A percentile compares a stretch with the other conserved stretches of the same genome.
Conservation (phyloP, 2,113 vertebrate genomes). For the Lota lota region DNA sequence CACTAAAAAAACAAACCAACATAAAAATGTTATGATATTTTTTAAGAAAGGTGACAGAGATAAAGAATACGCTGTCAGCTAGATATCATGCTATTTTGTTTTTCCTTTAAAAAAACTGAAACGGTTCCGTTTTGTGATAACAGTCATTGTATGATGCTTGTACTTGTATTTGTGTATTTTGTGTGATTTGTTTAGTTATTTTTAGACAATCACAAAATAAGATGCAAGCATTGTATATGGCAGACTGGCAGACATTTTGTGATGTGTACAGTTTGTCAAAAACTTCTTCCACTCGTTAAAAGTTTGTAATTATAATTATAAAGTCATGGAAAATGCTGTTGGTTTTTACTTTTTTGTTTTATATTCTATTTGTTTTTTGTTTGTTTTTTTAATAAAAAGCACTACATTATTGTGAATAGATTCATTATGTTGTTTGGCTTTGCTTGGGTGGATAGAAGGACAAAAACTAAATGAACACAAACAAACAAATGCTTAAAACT, state of each 20-base stretch:
- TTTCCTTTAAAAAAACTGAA: constrained; percentile 62
- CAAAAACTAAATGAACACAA: too few relatives aligned
- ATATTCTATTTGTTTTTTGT: constrained; percentile 78
- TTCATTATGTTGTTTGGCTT: constrained; percentile 28
- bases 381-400: constrained; percentile 80
- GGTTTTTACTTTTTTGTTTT: constrained; percentile 78
- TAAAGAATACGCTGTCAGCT: constrained; percentile 60
- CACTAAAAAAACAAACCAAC: constrained; percentile 84
- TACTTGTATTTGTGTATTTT: constrained; percentile 81
- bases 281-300: constrained; percentile 78
- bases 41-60: constrained; percentile 61
- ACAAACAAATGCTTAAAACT: too few relatives aligned
- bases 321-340: constrained; percentile 81
- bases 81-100: constrained; percentile 64
- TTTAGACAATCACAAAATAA: constrained; percentile 84
- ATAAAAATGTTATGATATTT: constrained; percentile 79
- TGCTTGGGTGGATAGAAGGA: too few relatives aligned
- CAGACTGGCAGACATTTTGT: constrained; percentile 79
- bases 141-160: constrained; percentile 78
- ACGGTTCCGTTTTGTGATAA: constrained; percentile 75
- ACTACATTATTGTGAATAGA: constrained; percentile 80
- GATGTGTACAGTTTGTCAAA: constrained; percentile 82
- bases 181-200: constrained; percentile 79
- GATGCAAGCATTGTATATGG: constrained; percentile 83
- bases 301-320: constrained; percentile 84